Base-by-base conservation (phyloP, 1,140 invertebrate species). In the Dendroctonus valens region DNA sequence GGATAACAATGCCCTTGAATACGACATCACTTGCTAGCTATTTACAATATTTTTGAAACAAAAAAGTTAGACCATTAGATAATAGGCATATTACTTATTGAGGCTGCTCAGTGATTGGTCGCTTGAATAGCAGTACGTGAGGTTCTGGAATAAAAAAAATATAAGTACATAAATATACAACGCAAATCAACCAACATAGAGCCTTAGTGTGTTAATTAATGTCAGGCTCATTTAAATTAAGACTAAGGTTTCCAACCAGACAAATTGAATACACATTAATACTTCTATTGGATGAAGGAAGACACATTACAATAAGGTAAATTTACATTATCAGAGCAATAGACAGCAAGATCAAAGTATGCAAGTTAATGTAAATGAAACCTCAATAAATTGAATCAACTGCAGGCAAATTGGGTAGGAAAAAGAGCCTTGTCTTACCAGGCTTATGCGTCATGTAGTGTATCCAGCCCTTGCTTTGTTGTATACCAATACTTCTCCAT, bases 371-470 rank as follows among this genome's bases (percentile, higher is more conserved):
- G 26, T 3, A 26, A 26, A 26, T 26, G 26, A 26, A 88, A 88
- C 52, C 88, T 76, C 58, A 88, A 73, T 71, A 88, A 86, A 71
- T 88, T 86, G n/a, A 86, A 26, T 26, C 26, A 26, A 26, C 26
- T 26, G 86, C 74, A 88, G n/a, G n/a, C n/a, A n/a, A n/a, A n/a
- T n/a, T n/a, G n/a, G n/a, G n/a, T n/a, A n/a, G 86, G 68, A 62
- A 57, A 70, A 70, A 5, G 58, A 54, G 57, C 46, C 49, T n/a
- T 3, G 12, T 54, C 46, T 64, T 65, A 74, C 73, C 93, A 80
- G 95, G 94, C 73, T 89, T 83, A 80, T 97, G 94, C 67, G 87
- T 89, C 93, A 97, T 96, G 72, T 96, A 98, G 81, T 97, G 94
- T 6, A 95, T 83, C 95, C 95, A 97, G 46, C 94, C 94, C 72